Evolutionary conservation across 2,113 vertebrate genomes (phyloP), one percentile per base, ranked within the genome.

Genomic region (Cricetomys ansorgei): DNA sequence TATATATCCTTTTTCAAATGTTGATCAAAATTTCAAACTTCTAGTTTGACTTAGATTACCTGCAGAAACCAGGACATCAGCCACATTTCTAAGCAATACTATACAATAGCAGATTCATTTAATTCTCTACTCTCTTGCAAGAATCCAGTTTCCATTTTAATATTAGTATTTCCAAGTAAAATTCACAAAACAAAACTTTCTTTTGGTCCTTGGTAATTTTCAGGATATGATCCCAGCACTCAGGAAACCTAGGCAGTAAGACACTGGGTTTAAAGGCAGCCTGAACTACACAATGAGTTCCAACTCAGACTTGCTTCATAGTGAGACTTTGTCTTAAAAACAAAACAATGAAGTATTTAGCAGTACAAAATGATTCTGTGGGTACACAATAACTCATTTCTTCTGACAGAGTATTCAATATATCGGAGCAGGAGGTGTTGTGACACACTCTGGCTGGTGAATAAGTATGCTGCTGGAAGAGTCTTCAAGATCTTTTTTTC

Each of bases 61-160:
- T 37, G 34, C 17, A 80, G 50, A 80, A 80, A 57, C 21, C 34
- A 55, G 34, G 34, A 81, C 21, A 57, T n/a, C 34, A 57, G 34
- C 27, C 23, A 0, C 37, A 81, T 79, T 53, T 55, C 48, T 48
- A 45, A 77, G 17, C 9, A 65, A 37, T 43, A n/a, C 2, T 55
- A 8, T 87, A 43, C 73, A 92, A 83, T 77, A 59, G 21, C 48
- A 72, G 53, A 48, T 48, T 57, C 27, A 88, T 34, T 80, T 86
- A 90, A 48, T 67, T 95, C 75, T 95, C 73, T 19, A 87, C 65
- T 94, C 3, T 75, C 57, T 93, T 95, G 13, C 17, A 94, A 64
- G 7, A 27, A 91, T 53, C 59, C 4, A 23, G 29, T 31, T 50
- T 83, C 31, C 31, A 48, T 62, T 89, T 89, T 80, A 89, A 76